Conservation (phyloP, 1,140 invertebrate species). For the Listronotus oregonensis region DNA sequence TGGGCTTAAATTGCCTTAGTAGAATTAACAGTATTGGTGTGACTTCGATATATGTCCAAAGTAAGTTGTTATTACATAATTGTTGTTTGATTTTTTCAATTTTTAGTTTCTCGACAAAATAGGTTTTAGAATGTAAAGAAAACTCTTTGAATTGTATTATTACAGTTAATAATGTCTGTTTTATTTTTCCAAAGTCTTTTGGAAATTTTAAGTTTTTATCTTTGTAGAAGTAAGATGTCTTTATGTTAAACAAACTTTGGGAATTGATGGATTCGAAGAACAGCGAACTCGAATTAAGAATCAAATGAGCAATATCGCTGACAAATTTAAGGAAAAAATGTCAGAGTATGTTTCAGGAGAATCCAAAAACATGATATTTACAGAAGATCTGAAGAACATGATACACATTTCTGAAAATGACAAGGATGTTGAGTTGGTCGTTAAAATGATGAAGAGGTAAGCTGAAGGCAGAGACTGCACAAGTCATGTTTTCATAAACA, state of each 20-base stretch:
- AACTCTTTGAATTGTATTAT: too few relatives aligned
- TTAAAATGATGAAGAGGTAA: constrained; percentile 63
- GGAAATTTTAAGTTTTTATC: too few relatives aligned
- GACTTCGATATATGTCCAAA: constrained; percentile 9
- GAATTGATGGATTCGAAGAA: constrained; percentile 64
- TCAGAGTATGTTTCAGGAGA: constrained; percentile 60
- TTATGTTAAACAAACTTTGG: constrained; percentile 62
- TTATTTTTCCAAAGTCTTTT: too few relatives aligned
- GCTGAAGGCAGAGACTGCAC: too few relatives aligned
- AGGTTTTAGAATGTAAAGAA: too few relatives aligned
- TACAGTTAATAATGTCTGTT: too few relatives aligned
- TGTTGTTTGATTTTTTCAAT: too few relatives aligned
- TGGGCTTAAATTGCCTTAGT: not conserved
- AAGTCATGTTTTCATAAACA: too few relatives aligned
- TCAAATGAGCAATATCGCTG: constrained; percentile 64
- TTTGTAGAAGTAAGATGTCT: constrained; percentile 48
- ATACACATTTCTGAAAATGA: constrained; percentile 67
- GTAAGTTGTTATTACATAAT: constrained; percentile 7
- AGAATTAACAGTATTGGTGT: constrained; percentile 5
- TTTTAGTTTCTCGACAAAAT: too few relatives aligned
- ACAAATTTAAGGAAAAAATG: constrained; percentile 74
- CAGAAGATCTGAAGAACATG: constrained; percentile 85
- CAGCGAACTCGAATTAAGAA: constrained; percentile 59
- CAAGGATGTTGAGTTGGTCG: constrained; percentile 67
- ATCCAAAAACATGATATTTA: constrained; percentile 73